Conservation (phyloP, 2,797 vertebrate genomes). For the Masticophis lateralis region DNA sequence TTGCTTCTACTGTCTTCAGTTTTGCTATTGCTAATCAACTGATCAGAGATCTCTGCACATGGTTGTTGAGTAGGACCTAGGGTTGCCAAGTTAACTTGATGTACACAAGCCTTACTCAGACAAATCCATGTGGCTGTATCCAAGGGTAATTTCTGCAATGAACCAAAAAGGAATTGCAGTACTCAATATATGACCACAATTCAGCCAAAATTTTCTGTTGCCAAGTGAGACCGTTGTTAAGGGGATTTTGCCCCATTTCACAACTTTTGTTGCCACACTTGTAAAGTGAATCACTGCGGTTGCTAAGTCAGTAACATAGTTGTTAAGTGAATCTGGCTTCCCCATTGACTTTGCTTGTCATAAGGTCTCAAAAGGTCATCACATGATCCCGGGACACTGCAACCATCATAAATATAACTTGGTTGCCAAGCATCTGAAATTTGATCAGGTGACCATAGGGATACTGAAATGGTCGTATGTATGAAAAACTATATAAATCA, state of each 20-base stretch:
- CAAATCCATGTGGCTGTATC: neutral
- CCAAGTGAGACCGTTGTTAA: neutral
- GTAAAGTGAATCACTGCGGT: neutral
- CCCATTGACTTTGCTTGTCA: neutral
- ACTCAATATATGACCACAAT: neutral
- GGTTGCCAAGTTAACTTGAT: neutral
- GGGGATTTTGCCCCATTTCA: neutral
- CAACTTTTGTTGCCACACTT: neutral
- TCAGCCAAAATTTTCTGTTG: neutral
- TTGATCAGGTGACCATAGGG: neutral
- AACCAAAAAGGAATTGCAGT: neutral
- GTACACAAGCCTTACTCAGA: neutral
- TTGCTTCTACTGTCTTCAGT: neutral
- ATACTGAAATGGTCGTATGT: neutral
- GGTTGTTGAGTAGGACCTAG: neutral
- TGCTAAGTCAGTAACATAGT: neutral
- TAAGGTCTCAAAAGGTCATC: neutral
- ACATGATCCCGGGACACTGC: neutral
- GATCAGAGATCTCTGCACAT: neutral
- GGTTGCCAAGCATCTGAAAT: neutral
- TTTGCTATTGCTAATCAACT: neutral
- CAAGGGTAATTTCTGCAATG: neutral
- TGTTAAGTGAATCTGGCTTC: neutral
- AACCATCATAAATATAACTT: neutral
- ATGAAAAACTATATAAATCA: neutral